Base-by-base conservation (phyloP, 1,140 invertebrate genomes). In the Drosophila pandora region DNA sequence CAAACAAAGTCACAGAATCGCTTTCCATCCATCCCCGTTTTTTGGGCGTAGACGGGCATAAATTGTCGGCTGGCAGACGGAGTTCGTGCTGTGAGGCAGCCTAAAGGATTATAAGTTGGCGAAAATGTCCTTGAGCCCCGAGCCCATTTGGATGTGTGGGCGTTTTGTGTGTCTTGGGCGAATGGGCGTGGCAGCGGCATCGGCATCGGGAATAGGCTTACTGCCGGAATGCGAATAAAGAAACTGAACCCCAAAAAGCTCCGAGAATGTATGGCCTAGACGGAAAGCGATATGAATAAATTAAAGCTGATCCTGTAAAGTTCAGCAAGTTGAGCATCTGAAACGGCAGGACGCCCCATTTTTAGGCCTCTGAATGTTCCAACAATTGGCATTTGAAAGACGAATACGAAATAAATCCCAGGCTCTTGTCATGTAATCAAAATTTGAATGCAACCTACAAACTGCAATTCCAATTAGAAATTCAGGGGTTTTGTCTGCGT, bases 31-130 rank as follows among this genome's bases (percentile, higher is more conserved):
- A 8, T 28, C 21, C 45, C 2, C 32, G 56, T 17, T 10, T 17
- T 28, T 4, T 17, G 64, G 64, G 64, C 64, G 64, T 65, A 68
- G 80, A 80, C 65, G 55, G 65, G 81, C 81, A 83, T 83, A 83
- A 79, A 83, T 84, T 84, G 53, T 32, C 21, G 30, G 59, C 45
- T 65, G n/a, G 49, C 52, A 59, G 53, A 58, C 53, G 55, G 49
- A 61, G 62, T 73, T 76, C 80, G 80, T 84, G 80, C 80, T 84
- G 72, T 62, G 67, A 54, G 53, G 32, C 47, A 58, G 74, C 81
- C 82, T 74, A 82, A 82, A 87, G 78, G 82, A 85, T 82, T 85
- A 81, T 55, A 43, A 45, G 68, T 39, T 58, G 63, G 50, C 73
- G 49, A 53, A 45, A 57, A 22, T 48, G 76, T 79, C 76, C 61